A percentile compares a stretch with the other conserved stretches of the same genome.
Conservation (phyloP, 2,113 vertebrate species). For the Sclerurus mexicanus region DNA sequence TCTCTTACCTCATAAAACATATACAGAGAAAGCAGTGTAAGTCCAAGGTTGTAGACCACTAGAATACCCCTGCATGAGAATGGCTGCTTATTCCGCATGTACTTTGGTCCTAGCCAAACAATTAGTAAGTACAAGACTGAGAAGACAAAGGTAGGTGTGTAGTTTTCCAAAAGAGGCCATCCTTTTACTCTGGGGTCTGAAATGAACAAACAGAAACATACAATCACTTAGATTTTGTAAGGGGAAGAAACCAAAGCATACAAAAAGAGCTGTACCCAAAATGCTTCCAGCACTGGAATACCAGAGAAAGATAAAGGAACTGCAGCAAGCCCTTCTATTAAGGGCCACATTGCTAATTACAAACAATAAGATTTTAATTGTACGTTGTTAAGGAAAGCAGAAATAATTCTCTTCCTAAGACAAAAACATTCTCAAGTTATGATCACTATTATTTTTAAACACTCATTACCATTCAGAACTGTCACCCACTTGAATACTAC, state of each 20-base stretch:
- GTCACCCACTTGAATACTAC: background rate
- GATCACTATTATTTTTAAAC: background rate
- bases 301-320: background rate
- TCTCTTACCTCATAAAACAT: conserved; percentile 94
- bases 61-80: conserved; percentile 86
- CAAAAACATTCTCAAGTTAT: background rate
- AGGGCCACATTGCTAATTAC: background rate
- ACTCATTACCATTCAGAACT: background rate
- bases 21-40: conserved; percentile 91
- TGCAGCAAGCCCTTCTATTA: background rate
- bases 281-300: background rate
- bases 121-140: conserved; percentile 89
- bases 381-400: background rate
- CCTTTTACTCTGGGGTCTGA: conserved; percentile 91
- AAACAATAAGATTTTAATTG: background rate
- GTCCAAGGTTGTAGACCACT: conserved; percentile 90
- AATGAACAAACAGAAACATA: conserved; percentile 53
- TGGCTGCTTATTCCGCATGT: conserved; percentile 87
- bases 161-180: conserved; percentile 93
- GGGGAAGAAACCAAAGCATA: background rate
- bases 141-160: conserved; percentile 87
- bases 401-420: background rate
- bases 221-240: background rate
- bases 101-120: conserved; percentile 94
- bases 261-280: background rate